Evolutionary conservation across 2,113 vertebrate genomes (phyloP).

Genomic region (Notarius quadriscutis): DNA sequence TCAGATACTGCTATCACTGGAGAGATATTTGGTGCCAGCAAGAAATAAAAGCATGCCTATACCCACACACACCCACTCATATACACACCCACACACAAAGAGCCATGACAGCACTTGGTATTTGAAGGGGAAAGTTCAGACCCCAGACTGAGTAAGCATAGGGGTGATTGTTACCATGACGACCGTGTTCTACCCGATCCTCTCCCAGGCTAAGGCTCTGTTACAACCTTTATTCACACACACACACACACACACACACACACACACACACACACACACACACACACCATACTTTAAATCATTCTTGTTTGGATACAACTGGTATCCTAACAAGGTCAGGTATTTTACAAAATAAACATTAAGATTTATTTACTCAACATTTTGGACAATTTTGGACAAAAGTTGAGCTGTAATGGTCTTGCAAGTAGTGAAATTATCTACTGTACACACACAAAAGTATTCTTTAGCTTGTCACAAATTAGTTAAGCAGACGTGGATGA

Average conservation of each 20-base stretch:
- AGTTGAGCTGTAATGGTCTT: not conserved
- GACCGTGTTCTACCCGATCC: slow-evolving; percentile 21
- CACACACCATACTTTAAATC: not conserved
- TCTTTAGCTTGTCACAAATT: not conserved
- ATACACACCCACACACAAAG: slow-evolving; percentile 6
- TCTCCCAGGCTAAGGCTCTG: slow-evolving; percentile 16
- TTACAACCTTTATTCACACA: slow-evolving; percentile 22
- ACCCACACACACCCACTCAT: slow-evolving; percentile 13
- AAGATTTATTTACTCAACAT: not conserved
- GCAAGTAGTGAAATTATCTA: not conserved
- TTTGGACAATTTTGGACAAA: not conserved
- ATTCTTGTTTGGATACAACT: not conserved
- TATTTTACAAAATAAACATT: not conserved
- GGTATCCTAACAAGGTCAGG: not conserved
- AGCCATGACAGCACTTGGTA: slow-evolving; percentile 32
- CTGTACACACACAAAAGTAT: not conserved
- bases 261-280: slow-evolving; percentile 19
- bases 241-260: slow-evolving; percentile 37
- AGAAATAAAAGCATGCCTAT: slow-evolving; percentile 6
- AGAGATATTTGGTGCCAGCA: not conserved
- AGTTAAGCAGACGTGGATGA: not conserved
- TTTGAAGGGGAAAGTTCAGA: slow-evolving; percentile 45
- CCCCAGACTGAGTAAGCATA: slow-evolving; percentile 31
- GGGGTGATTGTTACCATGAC: slow-evolving; percentile 51
- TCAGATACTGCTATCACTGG: too few relatives aligned